phyloP scores from a whole-genome alignment of 2,113 vertebrate genomes.

The Sphyrna mokarran region DNA sequence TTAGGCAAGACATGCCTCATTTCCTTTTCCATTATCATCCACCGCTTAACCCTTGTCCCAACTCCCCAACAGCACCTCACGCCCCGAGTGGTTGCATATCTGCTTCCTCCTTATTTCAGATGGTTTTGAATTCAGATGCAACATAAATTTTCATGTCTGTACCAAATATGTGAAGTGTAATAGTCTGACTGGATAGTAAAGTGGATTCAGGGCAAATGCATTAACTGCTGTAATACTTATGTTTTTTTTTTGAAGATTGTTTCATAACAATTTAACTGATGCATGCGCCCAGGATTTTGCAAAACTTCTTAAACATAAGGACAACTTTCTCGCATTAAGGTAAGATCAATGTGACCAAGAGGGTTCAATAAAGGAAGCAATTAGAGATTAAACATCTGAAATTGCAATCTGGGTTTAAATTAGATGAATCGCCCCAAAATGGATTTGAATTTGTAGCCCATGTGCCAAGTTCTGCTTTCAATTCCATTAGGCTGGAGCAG shows the following conservation, averaged over 20 bases:
- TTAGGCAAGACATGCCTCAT: not conserved
- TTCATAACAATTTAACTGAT: conserved; percentile 76
- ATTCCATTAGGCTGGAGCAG: not conserved
- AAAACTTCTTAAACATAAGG: conserved; percentile 57
- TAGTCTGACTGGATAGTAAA: not conserved
- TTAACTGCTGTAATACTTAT: not conserved
- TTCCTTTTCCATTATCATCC: not conserved
- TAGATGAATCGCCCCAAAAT: not conserved
- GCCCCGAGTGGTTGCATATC: not conserved
- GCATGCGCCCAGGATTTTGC: conserved; percentile 59
- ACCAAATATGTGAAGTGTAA: not conserved
- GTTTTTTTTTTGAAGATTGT: conserved; percentile 56
- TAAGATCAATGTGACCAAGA: conserved; percentile 41
- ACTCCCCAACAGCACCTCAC: not conserved
- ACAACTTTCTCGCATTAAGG: conserved; percentile 69
- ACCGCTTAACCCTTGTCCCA: not conserved
- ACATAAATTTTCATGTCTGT: not conserved
- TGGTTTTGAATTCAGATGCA: not conserved
- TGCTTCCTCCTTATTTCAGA: not conserved
- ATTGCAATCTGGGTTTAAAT: not conserved
- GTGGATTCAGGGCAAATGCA: not conserved
- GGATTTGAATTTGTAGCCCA: not conserved
- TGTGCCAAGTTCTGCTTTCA: not conserved
- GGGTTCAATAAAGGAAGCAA: not conserved
- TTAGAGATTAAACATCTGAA: not conserved